Conservation (phyloP, 2,113 vertebrate genomes). For the Protobothrops flavoviridis region DNA sequence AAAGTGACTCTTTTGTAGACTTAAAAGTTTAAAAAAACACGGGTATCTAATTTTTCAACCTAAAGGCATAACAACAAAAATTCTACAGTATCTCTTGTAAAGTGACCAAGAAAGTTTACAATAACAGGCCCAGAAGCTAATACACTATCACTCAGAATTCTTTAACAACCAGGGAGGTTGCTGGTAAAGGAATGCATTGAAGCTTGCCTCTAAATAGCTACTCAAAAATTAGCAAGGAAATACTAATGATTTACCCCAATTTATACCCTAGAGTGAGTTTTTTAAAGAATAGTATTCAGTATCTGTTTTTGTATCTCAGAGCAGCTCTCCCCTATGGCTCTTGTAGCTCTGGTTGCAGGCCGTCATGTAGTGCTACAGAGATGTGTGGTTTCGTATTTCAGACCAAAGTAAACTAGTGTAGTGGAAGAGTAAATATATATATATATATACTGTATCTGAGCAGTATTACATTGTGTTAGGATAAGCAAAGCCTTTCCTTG, state of each 20-base stretch:
- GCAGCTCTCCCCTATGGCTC: neutral
- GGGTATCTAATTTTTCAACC: constrained; percentile 47
- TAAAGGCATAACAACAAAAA: constrained; percentile 36
- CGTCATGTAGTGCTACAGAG: neutral
- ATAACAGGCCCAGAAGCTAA: constrained; percentile 64
- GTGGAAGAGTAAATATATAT: neutral
- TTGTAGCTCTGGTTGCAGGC: neutral
- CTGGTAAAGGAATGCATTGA: constrained; percentile 66
- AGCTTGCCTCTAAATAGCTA: constrained; percentile 63
- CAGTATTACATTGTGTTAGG: neutral
- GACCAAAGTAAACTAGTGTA: neutral
- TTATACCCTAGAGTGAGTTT: constrained; percentile 51
- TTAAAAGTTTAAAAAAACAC: constrained; percentile 3
- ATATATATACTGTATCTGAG: neutral
- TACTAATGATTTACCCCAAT: constrained; percentile 62
- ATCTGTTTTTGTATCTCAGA: constrained; percentile 44
- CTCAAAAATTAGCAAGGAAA: constrained; percentile 61
- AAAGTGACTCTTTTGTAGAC: neutral
- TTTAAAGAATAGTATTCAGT: neutral
- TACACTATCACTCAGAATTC: constrained; percentile 66
- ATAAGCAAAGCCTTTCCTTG: constrained; percentile 33
- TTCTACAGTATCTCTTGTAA: constrained; percentile 55
- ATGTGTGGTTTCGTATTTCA: neutral
- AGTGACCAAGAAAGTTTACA: constrained; percentile 65
- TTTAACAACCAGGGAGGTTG: constrained; percentile 56